Conservation (phyloP, 2,113 vertebrate genomes). For the Lagopus leucura region DNA sequence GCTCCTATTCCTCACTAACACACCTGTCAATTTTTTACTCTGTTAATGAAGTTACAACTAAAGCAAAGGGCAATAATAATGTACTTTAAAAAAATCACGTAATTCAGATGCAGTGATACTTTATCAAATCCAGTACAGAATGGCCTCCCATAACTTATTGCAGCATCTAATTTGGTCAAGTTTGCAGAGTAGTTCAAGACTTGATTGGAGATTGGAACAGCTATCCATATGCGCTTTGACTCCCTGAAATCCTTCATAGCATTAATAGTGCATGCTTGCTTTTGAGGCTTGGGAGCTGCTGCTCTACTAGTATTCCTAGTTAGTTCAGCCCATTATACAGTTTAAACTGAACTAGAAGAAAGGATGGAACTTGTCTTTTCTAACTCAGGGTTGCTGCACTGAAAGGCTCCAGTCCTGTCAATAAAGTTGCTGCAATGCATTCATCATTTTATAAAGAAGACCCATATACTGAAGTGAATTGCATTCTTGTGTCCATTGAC, state of each 20-base stretch:
- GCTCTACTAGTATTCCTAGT: fast-evolving
- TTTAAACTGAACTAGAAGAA: neutral
- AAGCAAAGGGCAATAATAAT: neutral
- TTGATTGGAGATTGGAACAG: neutral
- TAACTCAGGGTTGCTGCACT: neutral
- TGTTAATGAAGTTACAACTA: neutral
- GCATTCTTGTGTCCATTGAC: neutral
- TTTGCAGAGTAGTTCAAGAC: neutral
- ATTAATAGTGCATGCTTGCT: neutral
- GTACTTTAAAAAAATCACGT: neutral
- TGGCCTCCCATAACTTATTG: neutral
- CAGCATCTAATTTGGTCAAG: neutral
- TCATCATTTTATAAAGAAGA: neutral
- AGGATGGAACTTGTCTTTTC: neutral
- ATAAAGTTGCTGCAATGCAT: neutral
- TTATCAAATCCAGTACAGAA: constrained; percentile 10
- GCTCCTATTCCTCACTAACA: neutral
- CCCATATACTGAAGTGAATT: fast-evolving
- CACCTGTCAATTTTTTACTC: neutral
- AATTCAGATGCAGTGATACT: neutral
- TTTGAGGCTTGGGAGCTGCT: fast-evolving
- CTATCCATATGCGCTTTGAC: neutral
- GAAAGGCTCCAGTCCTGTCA: neutral
- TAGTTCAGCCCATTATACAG: neutral
- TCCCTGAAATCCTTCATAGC: neutral